Base-by-base conservation (phyloP, 2,113 vertebrate genomes). In the Ploceus nigricollis region DNA sequence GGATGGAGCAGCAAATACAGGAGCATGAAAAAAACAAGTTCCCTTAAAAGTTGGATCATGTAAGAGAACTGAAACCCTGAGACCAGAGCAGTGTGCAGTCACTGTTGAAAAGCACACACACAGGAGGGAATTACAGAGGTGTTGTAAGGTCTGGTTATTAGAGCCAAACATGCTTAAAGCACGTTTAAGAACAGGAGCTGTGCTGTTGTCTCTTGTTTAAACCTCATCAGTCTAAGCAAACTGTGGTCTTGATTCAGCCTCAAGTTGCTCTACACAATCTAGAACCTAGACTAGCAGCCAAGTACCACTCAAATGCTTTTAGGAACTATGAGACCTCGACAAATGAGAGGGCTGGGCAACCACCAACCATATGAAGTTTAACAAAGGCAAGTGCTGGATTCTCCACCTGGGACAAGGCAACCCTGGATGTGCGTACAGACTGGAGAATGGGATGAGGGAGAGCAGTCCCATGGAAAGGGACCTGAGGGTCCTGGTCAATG, bases 91-190 rank as follows among this genome's bases (percentile, higher is more conserved):
- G 58, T 24, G n/a, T 31, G 19, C 27, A 63, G 27, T 35, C 14
- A 33, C 17, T 4, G 3, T 3, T 63, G 35, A 69, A 45, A 85
- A 47, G 37, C 31, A 35, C 20, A 23, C 0, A 5, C 15, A 45
- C 1, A 56, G 30, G 47, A 64, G 2, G 19, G 39, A 79, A 54
- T 40, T 15, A 65, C 0, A 0, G 13, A 66, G 13, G 7, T 30
- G 18, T 16, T 18, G 1, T 64, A 31, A 60, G 5, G 19, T 48
- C 44, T 58, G 31, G 21, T 9, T 72, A 16, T 8, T 24, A 60
- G 35, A 85, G 40, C 40, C 40, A 42, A 42, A 42, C 40, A 42
- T 42, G 40, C 40, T 42, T 42, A 42, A 42, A 77, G 2, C 4
- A 31, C 3, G 10, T 17, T 83, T n/a, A 75, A 35, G 4, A 83